A percentile compares a stretch with the other conserved stretches of the same genome.
Conservation (phyloP, 2,888 invertebrate genomes). For the Lepidochrysops patricia region DNA sequence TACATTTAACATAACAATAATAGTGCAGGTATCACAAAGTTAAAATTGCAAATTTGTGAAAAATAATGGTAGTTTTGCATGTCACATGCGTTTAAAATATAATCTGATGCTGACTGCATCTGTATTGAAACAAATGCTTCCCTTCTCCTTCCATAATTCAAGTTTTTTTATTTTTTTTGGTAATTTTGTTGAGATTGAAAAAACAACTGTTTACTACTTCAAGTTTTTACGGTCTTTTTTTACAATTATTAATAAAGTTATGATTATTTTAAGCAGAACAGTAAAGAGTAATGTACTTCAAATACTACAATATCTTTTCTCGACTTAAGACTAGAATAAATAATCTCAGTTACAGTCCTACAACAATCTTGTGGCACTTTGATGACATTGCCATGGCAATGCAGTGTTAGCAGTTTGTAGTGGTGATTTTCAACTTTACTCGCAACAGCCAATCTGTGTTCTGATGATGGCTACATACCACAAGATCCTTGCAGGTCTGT, state of each 20-base stretch:
- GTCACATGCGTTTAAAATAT: background rate
- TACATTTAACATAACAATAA: background rate
- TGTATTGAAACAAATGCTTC: conserved; percentile 14
- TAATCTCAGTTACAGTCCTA: too few relatives aligned
- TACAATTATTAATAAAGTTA: background rate
- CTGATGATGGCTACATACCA: too few relatives aligned
- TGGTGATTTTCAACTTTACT: too few relatives aligned
- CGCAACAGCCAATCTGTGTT: too few relatives aligned
- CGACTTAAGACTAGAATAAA: too few relatives aligned
- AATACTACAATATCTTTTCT: too few relatives aligned
- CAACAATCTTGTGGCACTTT: too few relatives aligned
- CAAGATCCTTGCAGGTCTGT: too few relatives aligned
- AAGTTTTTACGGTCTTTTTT: background rate
- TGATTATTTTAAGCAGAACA: background rate
- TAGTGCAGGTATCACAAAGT: too few relatives aligned
- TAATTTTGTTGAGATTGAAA: background rate
- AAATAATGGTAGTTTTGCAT: background rate
- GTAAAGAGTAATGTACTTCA: background rate
- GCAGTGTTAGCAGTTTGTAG: too few relatives aligned
- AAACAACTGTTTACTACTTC: background rate
- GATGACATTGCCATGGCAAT: too few relatives aligned
- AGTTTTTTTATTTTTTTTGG: conserved; percentile 24
- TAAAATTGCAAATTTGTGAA: background rate
- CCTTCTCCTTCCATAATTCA: conserved; percentile 16
- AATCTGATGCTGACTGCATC: background rate